These are phyloP conservation scores for Zophobas atratus DNA, from an alignment of 1,140 invertebrate species.

Conservation along the genomic window DNA sequence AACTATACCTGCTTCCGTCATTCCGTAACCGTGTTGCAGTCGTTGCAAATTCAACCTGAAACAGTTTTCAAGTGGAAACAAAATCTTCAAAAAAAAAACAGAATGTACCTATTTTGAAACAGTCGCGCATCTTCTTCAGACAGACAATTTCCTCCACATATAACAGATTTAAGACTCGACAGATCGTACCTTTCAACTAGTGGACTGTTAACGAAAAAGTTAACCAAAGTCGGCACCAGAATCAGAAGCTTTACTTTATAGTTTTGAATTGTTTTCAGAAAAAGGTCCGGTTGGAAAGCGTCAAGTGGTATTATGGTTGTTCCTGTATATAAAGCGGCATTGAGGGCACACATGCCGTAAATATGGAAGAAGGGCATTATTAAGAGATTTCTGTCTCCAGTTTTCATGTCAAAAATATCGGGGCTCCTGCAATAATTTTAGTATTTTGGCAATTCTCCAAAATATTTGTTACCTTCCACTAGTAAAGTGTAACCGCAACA, in stretches of 20 bases:
- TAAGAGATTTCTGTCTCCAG: neutral
- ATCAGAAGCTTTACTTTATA: conserved; percentile 74
- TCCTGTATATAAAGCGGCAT: neutral
- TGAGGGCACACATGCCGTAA: neutral
- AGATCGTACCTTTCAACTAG: conserved; percentile 75
- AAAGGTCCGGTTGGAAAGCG: conserved; percentile 12
- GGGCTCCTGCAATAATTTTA: neutral
- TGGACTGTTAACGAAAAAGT: conserved; percentile 77
- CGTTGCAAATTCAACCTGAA: conserved; percentile 56
- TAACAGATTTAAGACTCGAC: conserved; percentile 72
- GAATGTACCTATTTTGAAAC: neutral
- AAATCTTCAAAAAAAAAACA: neutral
- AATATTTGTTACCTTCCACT: neutral
- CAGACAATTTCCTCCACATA: neutral
- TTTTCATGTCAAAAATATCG: neutral
- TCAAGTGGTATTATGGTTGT: neutral
- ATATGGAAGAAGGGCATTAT: neutral
- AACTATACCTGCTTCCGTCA: conserved; percentile 75
- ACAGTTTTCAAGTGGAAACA: neutral
- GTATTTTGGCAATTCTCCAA: no score
- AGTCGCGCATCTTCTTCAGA: neutral
- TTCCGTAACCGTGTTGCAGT: conserved; percentile 77
- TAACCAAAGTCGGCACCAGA: conserved; percentile 77
- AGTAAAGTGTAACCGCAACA: neutral
- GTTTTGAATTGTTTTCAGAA: conserved; percentile 44